Conservation (phyloP, 2,888 invertebrate species). For the Cheilosia impressa region DNA sequence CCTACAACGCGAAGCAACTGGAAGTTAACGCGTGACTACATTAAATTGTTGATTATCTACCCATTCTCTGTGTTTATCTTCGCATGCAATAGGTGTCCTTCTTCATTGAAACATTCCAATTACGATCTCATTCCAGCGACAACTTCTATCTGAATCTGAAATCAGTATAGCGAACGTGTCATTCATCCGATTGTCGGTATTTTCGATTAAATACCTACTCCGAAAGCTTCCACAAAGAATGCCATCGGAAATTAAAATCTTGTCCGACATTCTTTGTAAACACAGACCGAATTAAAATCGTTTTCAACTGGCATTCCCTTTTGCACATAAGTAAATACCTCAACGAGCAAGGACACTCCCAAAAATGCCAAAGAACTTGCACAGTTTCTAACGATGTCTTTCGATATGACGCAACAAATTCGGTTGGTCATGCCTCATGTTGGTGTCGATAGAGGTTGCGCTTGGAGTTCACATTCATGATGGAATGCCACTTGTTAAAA, state of each 20-base stretch:
- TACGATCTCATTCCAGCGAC: not conserved
- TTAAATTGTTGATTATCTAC: too few relatives aligned
- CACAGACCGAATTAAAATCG: not conserved
- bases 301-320: not conserved
- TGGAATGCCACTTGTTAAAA: too few relatives aligned
- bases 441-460: too few relatives aligned
- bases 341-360: not conserved
- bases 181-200: not conserved
- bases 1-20: too few relatives aligned
- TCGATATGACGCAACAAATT: too few relatives aligned
- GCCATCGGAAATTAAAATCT: conserved; percentile 35
- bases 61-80: too few relatives aligned
- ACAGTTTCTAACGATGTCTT: too few relatives aligned
- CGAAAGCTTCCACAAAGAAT: not conserved
- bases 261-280: not conserved
- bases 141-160: not conserved
- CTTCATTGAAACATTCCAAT: not conserved
- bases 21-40: too few relatives aligned
- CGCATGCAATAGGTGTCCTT: too few relatives aligned
- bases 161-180: not conserved
- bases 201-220: not conserved
- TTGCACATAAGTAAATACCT: not conserved
- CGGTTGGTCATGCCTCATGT: too few relatives aligned
- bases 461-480: too few relatives aligned
- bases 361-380: too few relatives aligned